Evolutionary conservation across 2,113 vertebrate species (phyloP).

Genomic region (Haemorhous mexicanus): DNA sequence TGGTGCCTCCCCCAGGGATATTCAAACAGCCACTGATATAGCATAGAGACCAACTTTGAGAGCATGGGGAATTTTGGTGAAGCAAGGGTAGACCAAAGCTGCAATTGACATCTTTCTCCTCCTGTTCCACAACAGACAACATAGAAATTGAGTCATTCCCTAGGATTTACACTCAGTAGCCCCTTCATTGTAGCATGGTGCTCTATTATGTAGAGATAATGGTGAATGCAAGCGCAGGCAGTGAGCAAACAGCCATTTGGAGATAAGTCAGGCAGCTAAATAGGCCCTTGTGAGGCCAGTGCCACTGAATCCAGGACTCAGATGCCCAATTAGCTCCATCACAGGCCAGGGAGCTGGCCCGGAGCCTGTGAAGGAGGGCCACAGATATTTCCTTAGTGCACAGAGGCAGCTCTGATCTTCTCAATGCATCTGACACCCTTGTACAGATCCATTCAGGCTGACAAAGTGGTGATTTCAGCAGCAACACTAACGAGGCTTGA

Average conservation of each 20-base stretch:
- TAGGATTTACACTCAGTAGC: neutral
- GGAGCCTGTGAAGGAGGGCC: neutral
- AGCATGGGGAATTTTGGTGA: neutral
- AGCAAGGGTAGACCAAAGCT: neutral
- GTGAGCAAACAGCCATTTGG: neutral
- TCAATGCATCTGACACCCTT: accelerated
- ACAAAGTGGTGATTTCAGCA: neutral
- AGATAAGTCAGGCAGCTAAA: conserved; percentile 6
- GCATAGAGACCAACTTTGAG: neutral
- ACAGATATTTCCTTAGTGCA: neutral
- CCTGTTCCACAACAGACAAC: neutral
- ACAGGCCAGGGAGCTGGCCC: neutral
- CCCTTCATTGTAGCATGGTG: neutral
- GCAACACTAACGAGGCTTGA: neutral
- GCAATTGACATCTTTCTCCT: neutral
- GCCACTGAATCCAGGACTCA: neutral
- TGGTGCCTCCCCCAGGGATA: too few species aligned
- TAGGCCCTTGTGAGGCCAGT: neutral
- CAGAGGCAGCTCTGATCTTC: neutral
- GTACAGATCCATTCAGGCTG: neutral
- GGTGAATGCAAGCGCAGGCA: neutral
- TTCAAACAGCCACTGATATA: neutral
- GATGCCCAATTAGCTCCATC: neutral
- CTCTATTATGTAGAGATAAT: neutral
- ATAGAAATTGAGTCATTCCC: neutral